phyloP scores from a whole-genome alignment of 2,113 vertebrate species.

The Thalassarche chlororhynchos region DNA sequence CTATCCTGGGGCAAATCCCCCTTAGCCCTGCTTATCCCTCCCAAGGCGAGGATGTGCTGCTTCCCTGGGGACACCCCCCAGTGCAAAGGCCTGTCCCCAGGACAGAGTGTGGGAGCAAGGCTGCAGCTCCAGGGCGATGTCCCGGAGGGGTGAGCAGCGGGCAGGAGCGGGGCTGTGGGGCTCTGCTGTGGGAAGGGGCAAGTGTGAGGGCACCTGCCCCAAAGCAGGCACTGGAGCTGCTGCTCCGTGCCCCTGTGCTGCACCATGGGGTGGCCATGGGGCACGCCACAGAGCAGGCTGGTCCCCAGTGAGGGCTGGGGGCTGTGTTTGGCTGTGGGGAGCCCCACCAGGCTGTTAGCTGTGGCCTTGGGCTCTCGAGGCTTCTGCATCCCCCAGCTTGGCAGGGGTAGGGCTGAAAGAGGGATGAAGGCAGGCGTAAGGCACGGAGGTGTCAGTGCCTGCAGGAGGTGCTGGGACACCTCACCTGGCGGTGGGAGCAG shows the following conservation, averaged over 20 bases:
- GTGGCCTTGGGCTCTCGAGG: too few relatives aligned
- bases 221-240: neutral
- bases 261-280: rapidly evolving
- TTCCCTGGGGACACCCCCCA: neutral
- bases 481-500: neutral
- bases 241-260: neutral
- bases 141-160: neutral
- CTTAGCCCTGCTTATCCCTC: neutral
- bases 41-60: neutral
- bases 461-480: neutral
- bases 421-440: neutral
- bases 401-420: too few relatives aligned
- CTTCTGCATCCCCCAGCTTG: too few relatives aligned
- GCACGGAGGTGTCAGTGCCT: rapidly evolving
- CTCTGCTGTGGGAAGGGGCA: neutral
- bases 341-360: neutral
- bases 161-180: neutral
- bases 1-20: neutral
- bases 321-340: rapidly evolving
- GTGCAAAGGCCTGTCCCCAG: neutral
- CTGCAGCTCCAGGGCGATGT: neutral
- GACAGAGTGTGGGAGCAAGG: neutral
- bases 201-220: neutral
- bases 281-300: neutral
- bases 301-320: too few relatives aligned